Base-by-base conservation (phyloP, 2,113 vertebrate species). In the Epinephelus lanceolatus region DNA sequence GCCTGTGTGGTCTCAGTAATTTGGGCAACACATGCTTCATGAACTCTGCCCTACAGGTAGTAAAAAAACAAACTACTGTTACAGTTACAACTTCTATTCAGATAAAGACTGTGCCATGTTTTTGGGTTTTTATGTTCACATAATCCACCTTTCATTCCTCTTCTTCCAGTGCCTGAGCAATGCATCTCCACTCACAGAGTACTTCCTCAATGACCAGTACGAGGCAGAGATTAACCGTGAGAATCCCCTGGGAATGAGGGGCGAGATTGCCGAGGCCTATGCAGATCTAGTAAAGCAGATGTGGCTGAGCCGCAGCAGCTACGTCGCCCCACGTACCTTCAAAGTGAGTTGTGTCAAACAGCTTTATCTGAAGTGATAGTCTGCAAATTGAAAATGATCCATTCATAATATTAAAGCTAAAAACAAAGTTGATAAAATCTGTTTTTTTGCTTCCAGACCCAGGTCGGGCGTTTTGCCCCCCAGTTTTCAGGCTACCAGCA, bases 401-500 rank as follows among this genome's bases (percentile, higher is more conserved):
- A 9, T 11, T 30, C 5, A 45, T 27, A 53, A 25, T 49, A 14
- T 47, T n/a, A 0, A 12, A 47, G 11, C 1, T 45, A 6, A 45
- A 21, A 8, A 70, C 19, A 25, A 4, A 23, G 9, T 27, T 17
- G 33, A 8, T n/a, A 63, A 80, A 45, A 5, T 3, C 5, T 14
- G 1, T 0, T 51, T 65, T 81, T 76, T 49, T 71, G 2, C 67
- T 91, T 78, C 68, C 93, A 99, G 98, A 99, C 97, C 0, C 98
- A 99, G 91, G 98, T 99, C 17, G 98, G 98, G 37, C 96, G 97
- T 52, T 99, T 99, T 90, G 98, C 98, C n/a, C 98, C 98, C 71
- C 98, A 99, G 92, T 99, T 99, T 94, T 99, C 98, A 55, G 98
- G 98, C 77, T 99, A 98, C 90, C 98, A 99, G 89, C 98, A 99